A percentile compares a stretch with the other conserved stretches of the same genome.
Conservation (phyloP, 2,888 invertebrate species). For the Magallana nippona region DNA sequence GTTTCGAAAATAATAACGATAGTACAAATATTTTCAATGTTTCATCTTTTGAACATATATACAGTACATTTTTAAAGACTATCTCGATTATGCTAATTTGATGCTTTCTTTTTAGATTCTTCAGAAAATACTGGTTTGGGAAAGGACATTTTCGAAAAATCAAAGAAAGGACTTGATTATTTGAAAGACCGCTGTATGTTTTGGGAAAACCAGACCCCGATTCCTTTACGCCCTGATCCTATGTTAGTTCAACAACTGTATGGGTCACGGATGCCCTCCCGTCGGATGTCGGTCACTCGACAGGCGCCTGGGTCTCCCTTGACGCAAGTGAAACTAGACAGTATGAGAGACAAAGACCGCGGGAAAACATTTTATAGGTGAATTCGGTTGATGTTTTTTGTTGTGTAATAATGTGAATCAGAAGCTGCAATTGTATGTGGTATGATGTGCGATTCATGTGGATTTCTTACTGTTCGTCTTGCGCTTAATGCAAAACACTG, state of each 20-base stretch:
- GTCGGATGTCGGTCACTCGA: slow-evolving; percentile 9
- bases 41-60: too few relatives aligned
- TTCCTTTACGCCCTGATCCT: slow-evolving; percentile 41
- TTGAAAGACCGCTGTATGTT: slow-evolving; percentile 39
- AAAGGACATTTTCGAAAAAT: slow-evolving; percentile 39
- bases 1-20: too few relatives aligned
- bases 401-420: slow-evolving; percentile 17
- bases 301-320: slow-evolving; percentile 35
- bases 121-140: slow-evolving; percentile 34
- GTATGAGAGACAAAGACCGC: slow-evolving; percentile 14
- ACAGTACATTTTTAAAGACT: too few relatives aligned
- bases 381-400: background rate
- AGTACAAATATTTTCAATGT: too few relatives aligned
- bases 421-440: slow-evolving; percentile 1
- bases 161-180: slow-evolving; percentile 43
- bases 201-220: slow-evolving; percentile 42
- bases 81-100: too few relatives aligned
- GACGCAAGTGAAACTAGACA: slow-evolving; percentile 38
- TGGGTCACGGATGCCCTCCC: slow-evolving; percentile 26
- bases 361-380: slow-evolving; percentile 42
- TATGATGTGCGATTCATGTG: background rate
- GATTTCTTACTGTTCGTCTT: too few relatives aligned
- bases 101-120: background rate
- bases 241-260: slow-evolving; percentile 34
- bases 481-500: too few relatives aligned